These are phyloP conservation scores for Acleris literana DNA, from an alignment of 2,888 invertebrate species.

Conservation along the genomic window DNA sequence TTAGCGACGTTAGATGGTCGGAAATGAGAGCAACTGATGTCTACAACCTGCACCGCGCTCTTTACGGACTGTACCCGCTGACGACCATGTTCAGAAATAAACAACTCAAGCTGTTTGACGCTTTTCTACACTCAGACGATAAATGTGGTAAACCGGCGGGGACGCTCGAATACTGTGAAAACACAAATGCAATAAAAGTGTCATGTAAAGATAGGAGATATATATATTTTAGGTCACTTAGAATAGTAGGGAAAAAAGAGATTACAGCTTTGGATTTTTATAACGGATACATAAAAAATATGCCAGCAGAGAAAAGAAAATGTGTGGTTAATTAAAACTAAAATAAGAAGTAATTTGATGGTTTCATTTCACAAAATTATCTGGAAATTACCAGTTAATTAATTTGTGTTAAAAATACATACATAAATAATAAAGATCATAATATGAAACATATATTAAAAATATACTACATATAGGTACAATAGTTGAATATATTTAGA, in stretches of 20 bases:
- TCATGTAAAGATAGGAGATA: slow-evolving; percentile 86
- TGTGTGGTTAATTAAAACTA: slow-evolving; percentile 54
- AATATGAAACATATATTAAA: too few relatives aligned
- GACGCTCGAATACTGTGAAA: slow-evolving; percentile 83
- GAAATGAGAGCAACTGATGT: slow-evolving; percentile 85
- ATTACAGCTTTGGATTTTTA: slow-evolving; percentile 92
- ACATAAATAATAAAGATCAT: not conserved
- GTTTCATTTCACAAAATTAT: slow-evolving; percentile 15
- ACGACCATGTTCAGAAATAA: slow-evolving; percentile 85
- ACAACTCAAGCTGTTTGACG: slow-evolving; percentile 85
- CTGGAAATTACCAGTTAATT: not conserved
- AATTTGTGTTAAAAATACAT: not conserved
- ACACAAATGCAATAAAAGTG: slow-evolving; percentile 83
- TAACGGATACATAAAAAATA: slow-evolving; percentile 91
- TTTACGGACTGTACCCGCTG: slow-evolving; percentile 85
- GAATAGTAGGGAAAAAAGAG: slow-evolving; percentile 86
- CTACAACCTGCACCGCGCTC: slow-evolving; percentile 88
- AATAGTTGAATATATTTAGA: too few relatives aligned
- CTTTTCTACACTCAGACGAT: slow-evolving; percentile 61
- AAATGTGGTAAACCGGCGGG: slow-evolving; percentile 76
- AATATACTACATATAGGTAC: too few relatives aligned
- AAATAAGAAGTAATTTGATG: slow-evolving; percentile 32
- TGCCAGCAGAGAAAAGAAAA: slow-evolving; percentile 57
- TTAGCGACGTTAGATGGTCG: slow-evolving; percentile 87
- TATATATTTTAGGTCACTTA: slow-evolving; percentile 86